Conservation (phyloP, 2,888 invertebrate genomes). For the Anthoptus insignis region DNA sequence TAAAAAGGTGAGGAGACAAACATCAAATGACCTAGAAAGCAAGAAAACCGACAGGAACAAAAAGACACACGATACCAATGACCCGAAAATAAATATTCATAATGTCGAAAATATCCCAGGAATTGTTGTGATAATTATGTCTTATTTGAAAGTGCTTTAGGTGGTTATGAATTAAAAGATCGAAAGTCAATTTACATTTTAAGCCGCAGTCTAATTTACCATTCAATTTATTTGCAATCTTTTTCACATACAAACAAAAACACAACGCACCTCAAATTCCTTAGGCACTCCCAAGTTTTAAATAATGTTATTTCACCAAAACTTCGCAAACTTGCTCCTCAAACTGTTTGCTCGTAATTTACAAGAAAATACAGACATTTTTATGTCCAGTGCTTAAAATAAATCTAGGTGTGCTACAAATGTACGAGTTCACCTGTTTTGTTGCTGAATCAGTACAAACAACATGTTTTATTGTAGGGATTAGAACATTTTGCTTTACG, state of each 20-base stretch:
- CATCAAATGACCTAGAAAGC: too few species aligned
- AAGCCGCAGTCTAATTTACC: too few species aligned
- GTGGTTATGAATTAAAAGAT: too few species aligned
- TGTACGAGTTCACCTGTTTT: conserved; percentile 15
- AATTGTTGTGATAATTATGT: too few species aligned
- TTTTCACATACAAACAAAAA: not conserved
- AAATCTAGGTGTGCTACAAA: conserved; percentile 21
- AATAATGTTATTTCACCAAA: not conserved
- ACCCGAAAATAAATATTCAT: too few species aligned
- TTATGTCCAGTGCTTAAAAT: conserved; percentile 24
- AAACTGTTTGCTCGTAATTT: conserved; percentile 19
- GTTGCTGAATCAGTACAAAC: conserved; percentile 27
- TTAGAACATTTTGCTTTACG: conserved; percentile 17
- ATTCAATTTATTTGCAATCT: too few species aligned
- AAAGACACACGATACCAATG: too few species aligned
- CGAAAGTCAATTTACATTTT: too few species aligned
- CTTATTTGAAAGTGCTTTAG: too few species aligned
- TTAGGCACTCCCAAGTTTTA: not conserved
- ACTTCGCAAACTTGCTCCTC: not conserved
- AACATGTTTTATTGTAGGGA: conserved; percentile 12
- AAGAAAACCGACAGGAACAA: too few species aligned
- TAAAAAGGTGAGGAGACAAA: too few species aligned
- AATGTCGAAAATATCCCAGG: too few species aligned
- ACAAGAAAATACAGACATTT: conserved; percentile 15
- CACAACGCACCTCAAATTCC: not conserved